Conservation (phyloP, 1,140 invertebrate species). For the Hypsibius dujardini region DNA sequence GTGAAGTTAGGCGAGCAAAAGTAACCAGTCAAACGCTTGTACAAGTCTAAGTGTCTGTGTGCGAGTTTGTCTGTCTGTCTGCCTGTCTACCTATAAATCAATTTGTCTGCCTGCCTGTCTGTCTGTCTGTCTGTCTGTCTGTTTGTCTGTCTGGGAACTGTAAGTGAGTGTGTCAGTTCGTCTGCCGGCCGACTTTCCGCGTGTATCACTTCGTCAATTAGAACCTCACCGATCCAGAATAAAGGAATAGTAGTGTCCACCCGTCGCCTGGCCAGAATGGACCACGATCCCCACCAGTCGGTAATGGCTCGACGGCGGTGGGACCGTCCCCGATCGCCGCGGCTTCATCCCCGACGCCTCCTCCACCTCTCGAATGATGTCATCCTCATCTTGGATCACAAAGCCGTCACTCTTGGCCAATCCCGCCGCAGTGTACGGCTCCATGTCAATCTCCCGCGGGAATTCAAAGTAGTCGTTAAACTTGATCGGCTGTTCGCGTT, state of each 20-base stretch:
- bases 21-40: background rate
- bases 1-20: conserved; percentile 17
- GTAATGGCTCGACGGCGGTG: conserved; percentile 60
- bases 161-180: background rate
- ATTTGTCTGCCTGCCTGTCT: too few species aligned
- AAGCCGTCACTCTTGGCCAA: conserved; percentile 68
- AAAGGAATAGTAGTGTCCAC: conserved; percentile 95
- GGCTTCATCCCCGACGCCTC: conserved; percentile 45
- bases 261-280: conserved; percentile 89
- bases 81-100: too few species aligned
- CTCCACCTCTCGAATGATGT: conserved; percentile 17
- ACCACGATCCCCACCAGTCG: conserved; percentile 86
- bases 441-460: conserved; percentile 86
- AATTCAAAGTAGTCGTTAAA: conserved; percentile 99
- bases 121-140: too few species aligned
- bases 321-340: conserved; percentile 39
- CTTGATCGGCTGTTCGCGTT: conserved; percentile 92
- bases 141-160: background rate
- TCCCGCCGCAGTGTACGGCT: conserved; percentile 90
- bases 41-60: background rate
- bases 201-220: background rate
- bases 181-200: too few species aligned
- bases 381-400: conserved; percentile 20
- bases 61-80: background rate
- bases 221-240: conserved; percentile 57